These are phyloP conservation scores for Automeris io DNA, from an alignment of 2,888 invertebrate genomes.

Conservation along the genomic window DNA sequence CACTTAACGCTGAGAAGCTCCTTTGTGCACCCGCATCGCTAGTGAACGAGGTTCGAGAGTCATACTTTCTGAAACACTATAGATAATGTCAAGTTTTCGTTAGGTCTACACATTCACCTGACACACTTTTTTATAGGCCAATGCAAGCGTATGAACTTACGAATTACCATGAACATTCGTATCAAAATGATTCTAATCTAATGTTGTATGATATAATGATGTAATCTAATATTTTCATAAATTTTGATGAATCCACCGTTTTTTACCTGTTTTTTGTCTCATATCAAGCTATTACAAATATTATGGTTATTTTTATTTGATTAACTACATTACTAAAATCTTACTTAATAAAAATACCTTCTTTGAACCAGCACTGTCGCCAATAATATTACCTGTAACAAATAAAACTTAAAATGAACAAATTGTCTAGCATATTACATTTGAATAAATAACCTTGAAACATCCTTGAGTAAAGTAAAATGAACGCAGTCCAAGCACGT, in stretches of 20 bases:
- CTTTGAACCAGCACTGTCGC: no score
- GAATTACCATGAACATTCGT: no score
- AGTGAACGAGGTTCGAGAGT: background rate
- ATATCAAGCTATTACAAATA: no score
- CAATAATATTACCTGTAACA: constrained; percentile 1
- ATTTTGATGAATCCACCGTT: no score
- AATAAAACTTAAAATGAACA: background rate
- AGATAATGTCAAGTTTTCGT: background rate
- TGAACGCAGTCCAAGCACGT: background rate
- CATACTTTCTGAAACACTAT: background rate
- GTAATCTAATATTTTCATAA: no score
- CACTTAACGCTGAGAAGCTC: background rate
- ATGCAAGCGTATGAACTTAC: background rate
- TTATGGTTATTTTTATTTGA: no score
- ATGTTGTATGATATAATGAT: no score
- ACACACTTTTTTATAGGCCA: background rate
- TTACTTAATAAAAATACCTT: no score
- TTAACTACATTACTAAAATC: no score
- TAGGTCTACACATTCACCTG: background rate
- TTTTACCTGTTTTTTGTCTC: no score
- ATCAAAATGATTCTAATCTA: no score
- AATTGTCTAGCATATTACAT: background rate
- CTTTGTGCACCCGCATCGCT: background rate
- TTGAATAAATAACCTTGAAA: background rate
- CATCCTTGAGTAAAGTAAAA: background rate